phyloP scores from a whole-genome alignment of 1,140 invertebrate genomes.

The Hormaphis cornu region DNA sequence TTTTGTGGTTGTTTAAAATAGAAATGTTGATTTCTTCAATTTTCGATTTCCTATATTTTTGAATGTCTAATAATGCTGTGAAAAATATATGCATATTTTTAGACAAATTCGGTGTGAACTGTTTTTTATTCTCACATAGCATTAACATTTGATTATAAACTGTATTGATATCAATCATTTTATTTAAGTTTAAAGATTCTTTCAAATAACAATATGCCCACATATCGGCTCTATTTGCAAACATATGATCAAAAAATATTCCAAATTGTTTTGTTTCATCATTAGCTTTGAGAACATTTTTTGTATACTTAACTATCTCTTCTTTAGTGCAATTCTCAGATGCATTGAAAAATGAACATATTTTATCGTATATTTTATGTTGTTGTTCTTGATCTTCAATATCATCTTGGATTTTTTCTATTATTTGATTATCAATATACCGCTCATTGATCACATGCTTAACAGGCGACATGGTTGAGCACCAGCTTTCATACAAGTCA shows the following conservation, averaged over 20 bases:
- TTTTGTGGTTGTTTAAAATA: slow-evolving; percentile 13
- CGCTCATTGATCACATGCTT: slow-evolving; percentile 16
- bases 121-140: slow-evolving; percentile 25
- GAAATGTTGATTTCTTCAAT: slow-evolving; percentile 14
- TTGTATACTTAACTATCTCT: slow-evolving; percentile 11
- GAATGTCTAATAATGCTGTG: slow-evolving; percentile 18
- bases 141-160: slow-evolving; percentile 15
- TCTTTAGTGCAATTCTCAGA: not conserved
- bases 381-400: slow-evolving; percentile 21
- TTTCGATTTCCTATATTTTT: slow-evolving; percentile 12
- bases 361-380: slow-evolving; percentile 23
- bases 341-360: slow-evolving; percentile 23
- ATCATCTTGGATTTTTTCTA: slow-evolving; percentile 14
- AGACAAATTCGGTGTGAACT: slow-evolving; percentile 13
- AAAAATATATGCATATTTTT: slow-evolving; percentile 28
- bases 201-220: slow-evolving; percentile 24
- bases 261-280: slow-evolving; percentile 8
- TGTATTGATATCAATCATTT: slow-evolving; percentile 15
- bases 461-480: slow-evolving; percentile 25
- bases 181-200: not conserved
- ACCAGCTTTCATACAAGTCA: slow-evolving; percentile 26
- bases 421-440: slow-evolving; percentile 29
- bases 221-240: slow-evolving; percentile 19
- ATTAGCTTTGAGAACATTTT: not conserved
- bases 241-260: slow-evolving; percentile 18